Percentiles rank a stretch among this genome's conserved stretches.
Conservation (phyloP, 2,888 invertebrate genomes). For the Taphrorychus bicolor region DNA sequence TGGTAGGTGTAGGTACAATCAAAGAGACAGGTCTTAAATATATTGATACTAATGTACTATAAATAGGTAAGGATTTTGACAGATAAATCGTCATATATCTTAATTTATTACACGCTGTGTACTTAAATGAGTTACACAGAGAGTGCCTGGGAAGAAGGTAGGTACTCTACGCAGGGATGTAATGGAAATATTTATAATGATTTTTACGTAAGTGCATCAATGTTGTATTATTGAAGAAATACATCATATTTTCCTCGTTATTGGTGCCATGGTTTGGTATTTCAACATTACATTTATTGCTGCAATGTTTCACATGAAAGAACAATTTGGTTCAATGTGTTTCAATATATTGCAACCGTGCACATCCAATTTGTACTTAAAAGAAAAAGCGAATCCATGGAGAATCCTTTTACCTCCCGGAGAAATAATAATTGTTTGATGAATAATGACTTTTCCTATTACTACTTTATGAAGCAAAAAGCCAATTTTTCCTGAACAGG, state of each 20-base stretch:
- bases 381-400: background rate
- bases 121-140: too few relatives aligned
- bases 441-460: background rate
- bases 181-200: too few relatives aligned
- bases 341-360: background rate
- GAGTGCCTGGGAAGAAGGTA: too few relatives aligned
- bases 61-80: background rate
- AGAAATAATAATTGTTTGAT: background rate
- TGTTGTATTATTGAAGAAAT: background rate
- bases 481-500: background rate
- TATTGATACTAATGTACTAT: constrained; percentile 5
- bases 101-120: background rate
- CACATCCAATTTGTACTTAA: background rate
- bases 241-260: background rate
- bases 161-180: too few relatives aligned
- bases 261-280: background rate
- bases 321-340: background rate
- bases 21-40: too few relatives aligned
- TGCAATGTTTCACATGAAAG: background rate
- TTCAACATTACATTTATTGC: background rate
- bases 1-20: background rate
- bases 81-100: background rate
- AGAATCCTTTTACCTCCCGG: background rate
- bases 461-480: background rate
- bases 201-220: too few relatives aligned